Conservation (phyloP, 2,113 vertebrate genomes). For the Ploceus nigricollis region DNA sequence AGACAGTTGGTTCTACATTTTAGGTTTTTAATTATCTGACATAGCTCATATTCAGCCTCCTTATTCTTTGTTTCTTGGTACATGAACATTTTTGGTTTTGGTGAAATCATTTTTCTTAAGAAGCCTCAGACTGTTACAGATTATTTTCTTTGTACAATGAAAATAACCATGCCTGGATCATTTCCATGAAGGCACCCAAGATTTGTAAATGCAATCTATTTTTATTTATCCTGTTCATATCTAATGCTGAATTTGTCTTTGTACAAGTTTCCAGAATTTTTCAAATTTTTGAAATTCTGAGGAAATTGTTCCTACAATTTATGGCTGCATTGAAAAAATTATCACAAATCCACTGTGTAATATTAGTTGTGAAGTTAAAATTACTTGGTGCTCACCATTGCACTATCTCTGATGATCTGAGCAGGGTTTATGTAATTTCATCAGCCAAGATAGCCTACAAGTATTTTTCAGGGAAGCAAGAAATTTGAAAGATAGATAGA, state of each 20-base stretch:
- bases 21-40: neutral
- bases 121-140: neutral
- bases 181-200: neutral
- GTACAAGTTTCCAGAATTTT: neutral
- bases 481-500: neutral
- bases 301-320: neutral
- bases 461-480: neutral
- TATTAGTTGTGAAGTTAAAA: neutral
- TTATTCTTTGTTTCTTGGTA: neutral
- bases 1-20: neutral
- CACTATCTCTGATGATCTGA: neutral
- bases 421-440: neutral
- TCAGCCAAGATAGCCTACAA: neutral
- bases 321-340: neutral
- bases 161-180: neutral
- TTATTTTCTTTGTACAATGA: neutral
- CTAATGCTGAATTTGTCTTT: neutral
- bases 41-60: neutral
- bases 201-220: neutral
- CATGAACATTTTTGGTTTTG: neutral
- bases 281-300: neutral
- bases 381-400: neutral
- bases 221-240: neutral
- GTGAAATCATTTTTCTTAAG: neutral
- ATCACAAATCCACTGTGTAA: neutral